phyloP scores from a whole-genome alignment of 2,797 vertebrate species.

The Takifugu rubripes region DNA sequence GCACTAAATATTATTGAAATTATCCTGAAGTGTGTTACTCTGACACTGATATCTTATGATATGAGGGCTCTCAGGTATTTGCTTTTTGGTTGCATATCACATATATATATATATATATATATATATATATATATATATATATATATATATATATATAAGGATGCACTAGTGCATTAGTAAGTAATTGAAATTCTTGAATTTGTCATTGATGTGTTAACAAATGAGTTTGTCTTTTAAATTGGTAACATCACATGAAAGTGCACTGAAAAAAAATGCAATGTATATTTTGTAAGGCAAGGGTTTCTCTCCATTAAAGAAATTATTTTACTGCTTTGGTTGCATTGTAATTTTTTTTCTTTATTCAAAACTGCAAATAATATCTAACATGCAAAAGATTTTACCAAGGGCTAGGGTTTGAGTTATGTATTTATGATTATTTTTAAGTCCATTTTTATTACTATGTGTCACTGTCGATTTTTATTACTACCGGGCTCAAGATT shows the following conservation, averaged over 20 bases:
- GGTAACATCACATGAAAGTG: slow-evolving; percentile 62
- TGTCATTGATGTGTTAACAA: slow-evolving; percentile 35
- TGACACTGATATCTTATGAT: slow-evolving; percentile 52
- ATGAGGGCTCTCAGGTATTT: slow-evolving; percentile 75
- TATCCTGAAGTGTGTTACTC: slow-evolving; percentile 50
- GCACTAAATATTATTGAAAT: slow-evolving; percentile 64
- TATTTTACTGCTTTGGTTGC: slow-evolving; percentile 47
- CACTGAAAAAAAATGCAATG: slow-evolving; percentile 70
- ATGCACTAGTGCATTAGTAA: slow-evolving; percentile 25
- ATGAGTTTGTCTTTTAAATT: slow-evolving; percentile 48
- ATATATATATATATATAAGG: slow-evolving; percentile 43
- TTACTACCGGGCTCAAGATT: background rate
- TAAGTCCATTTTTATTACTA: background rate
- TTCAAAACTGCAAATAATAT: slow-evolving; percentile 21
- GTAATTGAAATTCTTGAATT: slow-evolving; percentile 34
- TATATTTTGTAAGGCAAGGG: slow-evolving; percentile 70
- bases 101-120: slow-evolving; percentile 57
- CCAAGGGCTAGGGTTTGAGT: slow-evolving; percentile 1
- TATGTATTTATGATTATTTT: background rate
- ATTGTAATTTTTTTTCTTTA: slow-evolving; percentile 15
- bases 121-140: slow-evolving; percentile 60
- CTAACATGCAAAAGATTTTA: slow-evolving; percentile 23
- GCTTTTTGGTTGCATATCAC: slow-evolving; percentile 32
- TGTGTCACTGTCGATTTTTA: background rate
- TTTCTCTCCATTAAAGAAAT: slow-evolving; percentile 70